Base-by-base conservation (phyloP, 2,888 invertebrate genomes). In the Habroteleia sp. region DNA sequence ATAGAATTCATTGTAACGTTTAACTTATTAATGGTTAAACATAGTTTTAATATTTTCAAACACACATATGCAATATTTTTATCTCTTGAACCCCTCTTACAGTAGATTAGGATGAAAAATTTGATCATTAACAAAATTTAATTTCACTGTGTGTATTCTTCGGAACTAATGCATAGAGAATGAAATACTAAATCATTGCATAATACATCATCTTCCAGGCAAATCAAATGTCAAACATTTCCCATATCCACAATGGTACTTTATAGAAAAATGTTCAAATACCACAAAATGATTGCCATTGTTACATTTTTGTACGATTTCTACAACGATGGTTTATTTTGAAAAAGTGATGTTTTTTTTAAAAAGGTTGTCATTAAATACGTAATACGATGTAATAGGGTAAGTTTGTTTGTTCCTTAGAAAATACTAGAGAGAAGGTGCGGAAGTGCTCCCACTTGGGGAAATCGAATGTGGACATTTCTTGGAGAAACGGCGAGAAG, bases 211-310 rank as follows among this genome's bases (percentile, higher is more conserved):
- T 72, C 72, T 72, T 58, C 46, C 25, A 72, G 72, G 63, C 72
- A 63, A 63, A 42, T 63, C 56, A 72, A 72, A 72, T 72, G 72
- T 72, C 72, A 72, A 72, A 63, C 72, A 46, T 72, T 72, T 72
- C 72, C 72, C 72, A 72, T 72, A 72, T 72, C 63, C 48, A 63
- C 63, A 72, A 72, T 72, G 31, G 62, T 17, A 7, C 33, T 8
- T n/a, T 13, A 14, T 3, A 14, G 20, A 54, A 69, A 69, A 44
- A 52, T 27, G 25, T 7, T 5, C 42, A 35, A 48, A 60, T 52
- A 60, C 44, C 69, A 20, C 60, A 13, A 48, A 33, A 39, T 10
- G 68, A 42, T 35, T 50, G 23, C 62, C 25, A 63, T 72, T 72
- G 72, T 65, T 72, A 72, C 72, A 72, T 50, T 54, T 72, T 63